Conservation (phyloP, 1,140 invertebrate genomes). For the Bombus pascuorum region DNA sequence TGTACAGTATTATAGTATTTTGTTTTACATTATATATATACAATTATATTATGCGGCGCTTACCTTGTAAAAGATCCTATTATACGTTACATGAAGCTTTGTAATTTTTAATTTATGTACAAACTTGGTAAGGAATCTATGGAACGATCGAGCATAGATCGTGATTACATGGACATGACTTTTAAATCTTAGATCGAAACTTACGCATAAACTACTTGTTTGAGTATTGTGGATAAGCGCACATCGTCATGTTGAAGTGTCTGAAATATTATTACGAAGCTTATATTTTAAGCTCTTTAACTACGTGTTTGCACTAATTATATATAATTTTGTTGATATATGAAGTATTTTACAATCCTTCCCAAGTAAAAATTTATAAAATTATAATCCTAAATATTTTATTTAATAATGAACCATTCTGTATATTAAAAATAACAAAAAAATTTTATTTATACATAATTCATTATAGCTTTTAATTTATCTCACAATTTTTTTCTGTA, state of each 20-base stretch:
- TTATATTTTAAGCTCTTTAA: not conserved
- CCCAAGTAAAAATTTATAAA: not conserved
- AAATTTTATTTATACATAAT: not conserved
- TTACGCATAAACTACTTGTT: constrained; percentile 3
- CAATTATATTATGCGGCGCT: constrained; percentile 46
- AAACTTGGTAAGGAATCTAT: constrained; percentile 25
- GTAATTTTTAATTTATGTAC: constrained; percentile 41
- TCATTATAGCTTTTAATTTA: not conserved
- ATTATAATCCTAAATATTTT: not conserved
- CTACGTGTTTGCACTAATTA: not conserved
- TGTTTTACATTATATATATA: constrained; percentile 64
- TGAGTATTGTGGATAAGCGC: constrained; percentile 29
- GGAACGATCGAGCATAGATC: constrained; percentile 18
- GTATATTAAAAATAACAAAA: not conserved
- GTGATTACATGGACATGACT: not conserved
- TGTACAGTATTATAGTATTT: constrained; percentile 62
- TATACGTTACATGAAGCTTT: constrained; percentile 49
- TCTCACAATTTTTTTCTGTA: too few species aligned
- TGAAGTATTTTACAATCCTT: not conserved
- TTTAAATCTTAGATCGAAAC: not conserved
- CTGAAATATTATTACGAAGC: not conserved
- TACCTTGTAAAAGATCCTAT: constrained; percentile 61
- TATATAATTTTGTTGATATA: not conserved
- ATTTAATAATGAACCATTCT: not conserved
- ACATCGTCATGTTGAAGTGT: constrained; percentile 19